Evolutionary conservation across 2,888 invertebrate species (phyloP), one percentile per base, ranked within the genome.

Genomic region (Atethmia centrago): DNA sequence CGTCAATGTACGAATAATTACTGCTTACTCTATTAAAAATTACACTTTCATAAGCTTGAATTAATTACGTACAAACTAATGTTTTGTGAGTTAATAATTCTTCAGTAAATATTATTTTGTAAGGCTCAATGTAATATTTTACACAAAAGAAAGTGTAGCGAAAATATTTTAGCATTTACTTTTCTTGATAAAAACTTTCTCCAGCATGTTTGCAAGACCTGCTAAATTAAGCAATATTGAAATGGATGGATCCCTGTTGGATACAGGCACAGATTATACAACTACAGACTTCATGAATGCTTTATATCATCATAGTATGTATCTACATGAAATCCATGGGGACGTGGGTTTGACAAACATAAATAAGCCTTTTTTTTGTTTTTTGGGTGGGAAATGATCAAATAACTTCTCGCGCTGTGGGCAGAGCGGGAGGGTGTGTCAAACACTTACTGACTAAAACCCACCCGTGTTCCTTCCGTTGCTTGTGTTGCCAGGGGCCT

Each of bases 1-100:
- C 79, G 77, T 77, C 74, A 86, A 70, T 73, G 82, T 71, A 82
- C 79, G 71, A 56, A 65, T 79, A 82, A 86, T 84, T 75, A 74
- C 81, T 16, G 67, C 71, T 64, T 75, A 73, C 69, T 74, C 49
- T 68, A 69, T 73, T 72, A 63, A 86, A 84, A 84, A 76, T 67
- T 68, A 74, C 71, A 58, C 40, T 71, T 56, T 74, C 58, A 53
- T 68, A 70, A 51, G 64, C 28, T 45, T 55, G 63, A 64, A 70
- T 84, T 80, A 56, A 85, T 84, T 80, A 80, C 63, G 64, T 61
- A 53, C 21, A 21, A 62, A 69, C 12, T 25, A 53, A 67, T 71
- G 67, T 66, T 55, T 56, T 19, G 9, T 47, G 40, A 70, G 67
- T 64, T 68, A 65, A 55, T 67, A 49, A n/a, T 56, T 51, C 21